phyloP scores from a whole-genome alignment of 2,888 invertebrate genomes.

The Tenthredo notha region DNA sequence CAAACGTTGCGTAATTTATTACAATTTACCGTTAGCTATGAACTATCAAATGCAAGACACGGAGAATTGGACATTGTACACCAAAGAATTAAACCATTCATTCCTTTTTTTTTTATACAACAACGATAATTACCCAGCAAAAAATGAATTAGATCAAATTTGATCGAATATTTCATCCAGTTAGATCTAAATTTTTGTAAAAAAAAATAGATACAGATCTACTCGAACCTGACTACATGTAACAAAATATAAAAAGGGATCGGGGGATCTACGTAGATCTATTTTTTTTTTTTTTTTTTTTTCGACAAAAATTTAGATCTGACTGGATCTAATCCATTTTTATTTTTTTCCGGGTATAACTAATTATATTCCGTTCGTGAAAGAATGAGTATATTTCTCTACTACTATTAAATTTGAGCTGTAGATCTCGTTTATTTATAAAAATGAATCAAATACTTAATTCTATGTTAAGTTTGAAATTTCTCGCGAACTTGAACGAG shows the following conservation, averaged over 20 bases:
- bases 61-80: not conserved
- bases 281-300: too few relatives aligned
- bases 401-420: not conserved
- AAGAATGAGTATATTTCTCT: not conserved
- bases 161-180: too few relatives aligned
- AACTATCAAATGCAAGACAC: not conserved
- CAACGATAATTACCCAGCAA: not conserved
- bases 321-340: too few relatives aligned
- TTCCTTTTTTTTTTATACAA: not conserved
- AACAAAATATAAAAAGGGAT: too few relatives aligned
- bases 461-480: not conserved
- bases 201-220: too few relatives aligned
- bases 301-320: too few relatives aligned
- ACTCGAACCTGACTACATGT: too few relatives aligned
- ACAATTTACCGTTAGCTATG: not conserved
- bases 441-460: not conserved
- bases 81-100: not conserved
- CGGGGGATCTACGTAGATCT: too few relatives aligned
- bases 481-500: constrained; percentile 13
- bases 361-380: not conserved
- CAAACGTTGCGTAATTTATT: constrained; percentile 18
- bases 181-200: too few relatives aligned
- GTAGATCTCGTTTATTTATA: too few relatives aligned
- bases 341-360: too few relatives aligned
- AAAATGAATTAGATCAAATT: too few relatives aligned